phyloP scores from a whole-genome alignment of 2,888 invertebrate genomes.

The Xylophagus ater region DNA sequence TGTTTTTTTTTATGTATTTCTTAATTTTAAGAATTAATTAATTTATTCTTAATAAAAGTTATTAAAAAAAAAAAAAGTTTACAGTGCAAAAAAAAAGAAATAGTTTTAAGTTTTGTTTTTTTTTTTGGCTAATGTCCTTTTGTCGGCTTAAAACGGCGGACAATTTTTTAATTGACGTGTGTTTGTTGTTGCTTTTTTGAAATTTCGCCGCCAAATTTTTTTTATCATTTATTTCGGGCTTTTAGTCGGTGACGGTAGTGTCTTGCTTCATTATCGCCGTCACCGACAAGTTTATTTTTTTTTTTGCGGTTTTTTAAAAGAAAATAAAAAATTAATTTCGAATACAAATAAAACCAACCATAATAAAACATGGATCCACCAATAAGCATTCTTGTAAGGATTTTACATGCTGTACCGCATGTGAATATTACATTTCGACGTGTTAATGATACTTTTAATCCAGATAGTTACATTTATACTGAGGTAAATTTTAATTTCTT shows the following conservation, averaged over 20 bases:
- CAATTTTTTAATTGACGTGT: conserved; percentile 1
- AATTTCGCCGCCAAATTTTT: neutral
- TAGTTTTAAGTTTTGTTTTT: too few species aligned
- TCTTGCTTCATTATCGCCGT: neutral
- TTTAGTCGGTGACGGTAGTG: conserved; percentile 12
- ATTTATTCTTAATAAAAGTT: too few species aligned
- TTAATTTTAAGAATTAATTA: too few species aligned
- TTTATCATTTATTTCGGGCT: too few species aligned
- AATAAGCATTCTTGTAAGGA: conserved; percentile 71
- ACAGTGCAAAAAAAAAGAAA: too few species aligned
- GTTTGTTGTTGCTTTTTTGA: too few species aligned
- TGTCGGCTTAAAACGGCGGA: neutral
- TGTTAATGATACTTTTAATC: conserved; percentile 86
- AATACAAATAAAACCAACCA: neutral
- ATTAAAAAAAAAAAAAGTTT: conserved; percentile 2
- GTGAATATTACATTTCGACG: conserved; percentile 79
- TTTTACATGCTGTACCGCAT: conserved; percentile 84
- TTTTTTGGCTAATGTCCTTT: too few species aligned
- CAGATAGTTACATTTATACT: conserved; percentile 75
- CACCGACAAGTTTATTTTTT: too few species aligned
- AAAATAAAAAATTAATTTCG: neutral
- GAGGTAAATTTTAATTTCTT: conserved; percentile 51
- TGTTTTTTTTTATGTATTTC: too few species aligned
- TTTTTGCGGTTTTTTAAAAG: neutral
- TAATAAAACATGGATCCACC: conserved; percentile 65